phyloP scores from a whole-genome alignment of 2,888 invertebrate species.

The Drosophila glabriapex region DNA sequence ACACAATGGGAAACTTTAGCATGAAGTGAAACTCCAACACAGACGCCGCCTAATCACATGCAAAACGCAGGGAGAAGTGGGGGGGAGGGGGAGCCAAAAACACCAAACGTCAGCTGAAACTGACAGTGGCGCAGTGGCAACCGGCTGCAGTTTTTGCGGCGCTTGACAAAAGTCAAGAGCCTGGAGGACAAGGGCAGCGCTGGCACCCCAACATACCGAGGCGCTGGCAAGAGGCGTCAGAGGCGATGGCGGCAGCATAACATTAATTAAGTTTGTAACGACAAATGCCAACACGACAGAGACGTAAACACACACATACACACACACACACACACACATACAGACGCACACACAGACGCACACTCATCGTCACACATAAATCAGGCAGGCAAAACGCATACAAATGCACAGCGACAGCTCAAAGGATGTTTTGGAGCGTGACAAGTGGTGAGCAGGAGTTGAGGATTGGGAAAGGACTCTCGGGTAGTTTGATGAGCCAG shows the following conservation, averaged over 20 bases:
- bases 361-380: conserved; percentile 57
- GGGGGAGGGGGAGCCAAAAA: conserved; percentile 33
- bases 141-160: conserved; percentile 71
- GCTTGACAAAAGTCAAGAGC: conserved; percentile 80
- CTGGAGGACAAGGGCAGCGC: conserved; percentile 59
- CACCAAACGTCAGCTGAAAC: conserved; percentile 81
- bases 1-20: conserved; percentile 21
- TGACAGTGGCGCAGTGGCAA: conserved; percentile 68
- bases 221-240: conserved; percentile 26
- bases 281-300: conserved; percentile 74
- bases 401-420: conserved; percentile 66
- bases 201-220: not conserved
- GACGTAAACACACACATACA: conserved; percentile 57
- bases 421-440: conserved; percentile 66
- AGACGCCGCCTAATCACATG: conserved; percentile 59
- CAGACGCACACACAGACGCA: conserved; percentile 1
- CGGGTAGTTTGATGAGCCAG: conserved; percentile 50
- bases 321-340: conserved; percentile 16
- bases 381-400: conserved; percentile 59
- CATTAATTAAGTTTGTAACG: conserved; percentile 79
- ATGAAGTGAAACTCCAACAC: conserved; percentile 46
- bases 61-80: conserved; percentile 37
- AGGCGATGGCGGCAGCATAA: conserved; percentile 66
- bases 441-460: conserved; percentile 38
- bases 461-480: not conserved